Percentiles rank a stretch among this genome's conserved stretches.
phyloP scores from a whole-genome alignment of 2,797 vertebrate species.

The Semaprochilodus insignis region DNA sequence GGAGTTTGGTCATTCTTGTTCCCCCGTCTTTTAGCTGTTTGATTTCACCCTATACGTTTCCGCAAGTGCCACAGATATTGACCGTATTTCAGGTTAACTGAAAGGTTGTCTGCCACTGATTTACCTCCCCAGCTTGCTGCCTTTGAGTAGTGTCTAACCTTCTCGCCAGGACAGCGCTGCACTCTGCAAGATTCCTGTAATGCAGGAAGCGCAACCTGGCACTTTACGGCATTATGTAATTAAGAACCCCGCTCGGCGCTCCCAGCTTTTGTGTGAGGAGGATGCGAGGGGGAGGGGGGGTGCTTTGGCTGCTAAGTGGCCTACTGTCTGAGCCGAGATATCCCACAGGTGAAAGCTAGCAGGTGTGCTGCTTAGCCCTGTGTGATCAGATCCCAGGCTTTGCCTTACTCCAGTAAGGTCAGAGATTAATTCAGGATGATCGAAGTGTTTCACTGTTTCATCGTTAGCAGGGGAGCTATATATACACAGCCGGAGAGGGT shows the following conservation, averaged over 20 bases:
- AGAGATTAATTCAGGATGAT: constrained; percentile 53
- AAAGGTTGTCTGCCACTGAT: background rate
- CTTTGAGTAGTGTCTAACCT: background rate
- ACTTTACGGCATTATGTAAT: constrained; percentile 46
- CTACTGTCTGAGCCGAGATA: constrained; percentile 42
- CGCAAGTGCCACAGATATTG: background rate
- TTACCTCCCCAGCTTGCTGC: background rate
- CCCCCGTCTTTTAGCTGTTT: too few species aligned
- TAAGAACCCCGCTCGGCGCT: constrained; percentile 17
- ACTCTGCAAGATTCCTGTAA: background rate
- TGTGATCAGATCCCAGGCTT: constrained; percentile 40
- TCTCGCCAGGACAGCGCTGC: background rate
- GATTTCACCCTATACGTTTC: too few species aligned
- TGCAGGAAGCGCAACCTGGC: constrained; percentile 29
- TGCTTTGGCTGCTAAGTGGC: constrained; percentile 36
- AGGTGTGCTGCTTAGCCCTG: constrained; percentile 38
- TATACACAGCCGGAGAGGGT: constrained; percentile 23
- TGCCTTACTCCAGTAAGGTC: constrained; percentile 45
- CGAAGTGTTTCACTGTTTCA: constrained; percentile 38
- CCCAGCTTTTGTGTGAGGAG: constrained; percentile 13
- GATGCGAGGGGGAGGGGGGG: background rate
- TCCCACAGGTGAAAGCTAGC: constrained; percentile 36
- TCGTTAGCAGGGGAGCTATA: constrained; percentile 35
- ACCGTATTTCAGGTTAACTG: background rate
- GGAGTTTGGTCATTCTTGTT: too few species aligned